Conservation (phyloP, 2,888 invertebrate species). For the Laothoe populi region DNA sequence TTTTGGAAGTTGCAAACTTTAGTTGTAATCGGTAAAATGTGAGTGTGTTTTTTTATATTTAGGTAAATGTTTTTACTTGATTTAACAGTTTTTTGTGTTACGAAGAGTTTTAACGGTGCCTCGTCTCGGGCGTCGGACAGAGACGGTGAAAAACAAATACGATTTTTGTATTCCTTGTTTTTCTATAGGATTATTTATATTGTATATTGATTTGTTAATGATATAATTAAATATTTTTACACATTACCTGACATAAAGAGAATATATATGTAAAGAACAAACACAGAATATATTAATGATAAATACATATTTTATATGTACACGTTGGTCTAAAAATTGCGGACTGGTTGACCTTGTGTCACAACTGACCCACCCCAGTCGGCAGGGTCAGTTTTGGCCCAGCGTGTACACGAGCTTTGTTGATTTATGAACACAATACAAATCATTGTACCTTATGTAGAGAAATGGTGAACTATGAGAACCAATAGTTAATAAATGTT, state of each 20-base stretch:
- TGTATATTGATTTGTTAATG: conserved; percentile 79
- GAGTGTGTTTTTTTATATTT: conserved; percentile 44
- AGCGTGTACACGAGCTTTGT: conserved; percentile 68
- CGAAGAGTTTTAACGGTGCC: conserved; percentile 72
- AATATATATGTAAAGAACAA: conserved; percentile 68
- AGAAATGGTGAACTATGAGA: conserved; percentile 70
- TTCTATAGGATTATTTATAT: conserved; percentile 80
- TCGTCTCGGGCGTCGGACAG: conserved; percentile 65
- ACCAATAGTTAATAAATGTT: conserved; percentile 83
- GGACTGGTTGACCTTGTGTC: background rate
- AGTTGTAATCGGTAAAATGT: conserved; percentile 55
- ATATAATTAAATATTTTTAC: conserved; percentile 82
- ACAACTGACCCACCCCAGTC: background rate
- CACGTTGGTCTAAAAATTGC: conserved; percentile 56
- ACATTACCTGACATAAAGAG: conserved; percentile 80
- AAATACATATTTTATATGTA: conserved; percentile 72
- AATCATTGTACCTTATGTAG: conserved; percentile 82
- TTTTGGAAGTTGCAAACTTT: conserved; percentile 63
- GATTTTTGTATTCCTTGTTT: conserved; percentile 75
- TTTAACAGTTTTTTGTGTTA: conserved; percentile 48
- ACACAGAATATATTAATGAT: conserved; percentile 69
- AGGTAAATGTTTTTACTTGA: conserved; percentile 43
- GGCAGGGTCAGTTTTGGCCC: conserved; percentile 48
- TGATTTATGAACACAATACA: conserved; percentile 73
- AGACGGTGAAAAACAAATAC: conserved; percentile 41